Base-by-base conservation (phyloP, 30 jellyfish, hydroid and myxozoan species). In the Hydractinia symbiolongicarpus region DNA sequence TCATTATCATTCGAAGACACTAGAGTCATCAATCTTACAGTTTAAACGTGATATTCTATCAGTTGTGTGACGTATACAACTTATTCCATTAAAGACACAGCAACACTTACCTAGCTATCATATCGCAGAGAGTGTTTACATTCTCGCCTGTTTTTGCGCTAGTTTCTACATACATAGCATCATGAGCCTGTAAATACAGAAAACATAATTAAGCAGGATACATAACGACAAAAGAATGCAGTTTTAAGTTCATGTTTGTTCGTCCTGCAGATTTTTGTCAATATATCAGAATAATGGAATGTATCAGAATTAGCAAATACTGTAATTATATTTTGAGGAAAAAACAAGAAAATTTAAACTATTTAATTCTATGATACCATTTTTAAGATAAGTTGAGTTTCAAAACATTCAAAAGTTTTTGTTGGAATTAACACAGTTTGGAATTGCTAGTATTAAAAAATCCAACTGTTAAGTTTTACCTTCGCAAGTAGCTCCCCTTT, bases 131-230 rank as follows among this genome's bases (percentile, higher is more conserved):
- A 13, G 55, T 52, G 9, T 87, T 79, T 1, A 86, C 87, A 90
- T 90, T 90, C 72, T 82, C 81, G 4, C 95, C 95, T 6, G 95
- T 85, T 55, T 86, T 90, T 10, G 97, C 97, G 82, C 97, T 90
- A 69, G 95, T 81, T 72, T 90, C 97, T 61, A 85, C 16, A 78
- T 53, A 85, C 6, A 90, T 85, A 9, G 97, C 97, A 73, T 90
- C 97, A 72, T 83, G 79, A 17, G 52, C 69, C 95, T 90, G 68
- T 15, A 64, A 61, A 15, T 4, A 54, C 9, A 2, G 44, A 30
- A 30, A 30, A 30, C 69, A 58, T 16, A 58, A 58, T 11, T 11
- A 58, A 58, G 19, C 15, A 11, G 17, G 1, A 64, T 64, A 6
- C 17, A 64, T 64, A 64, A 6, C 16, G 17, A 64, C 4, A 13